Percentiles rank a stretch among this genome's conserved stretches.
Evolutionary conservation across 2,888 invertebrate species (phyloP).

Genomic region (Phasia obesa): DNA sequence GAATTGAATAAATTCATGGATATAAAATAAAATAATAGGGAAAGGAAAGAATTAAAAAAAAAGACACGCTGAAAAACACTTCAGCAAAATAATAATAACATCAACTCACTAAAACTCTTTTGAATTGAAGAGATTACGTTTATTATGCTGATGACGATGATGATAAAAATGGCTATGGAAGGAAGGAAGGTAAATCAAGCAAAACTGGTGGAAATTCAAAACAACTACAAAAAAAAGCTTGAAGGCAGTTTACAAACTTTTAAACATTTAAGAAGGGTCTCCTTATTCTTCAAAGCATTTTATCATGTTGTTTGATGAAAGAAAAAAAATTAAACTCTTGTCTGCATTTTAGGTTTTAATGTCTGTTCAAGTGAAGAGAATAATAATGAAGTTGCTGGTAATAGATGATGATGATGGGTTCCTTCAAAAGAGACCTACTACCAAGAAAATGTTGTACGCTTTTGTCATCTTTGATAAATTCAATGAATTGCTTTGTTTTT

Average conservation of each 20-base stretch:
- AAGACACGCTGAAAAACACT: conserved; percentile 1
- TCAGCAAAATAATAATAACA: conserved; percentile 62
- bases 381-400: conserved; percentile 48
- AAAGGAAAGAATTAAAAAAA: conserved; percentile 21
- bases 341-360: conserved; percentile 34
- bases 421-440: conserved; percentile 41
- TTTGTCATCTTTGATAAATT: conserved; percentile 69
- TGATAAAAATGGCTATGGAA: conserved; percentile 16
- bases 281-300: conserved; percentile 18
- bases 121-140: conserved; percentile 49
- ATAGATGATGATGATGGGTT: conserved; percentile 28
- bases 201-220: conserved; percentile 31
- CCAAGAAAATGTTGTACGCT: conserved; percentile 53
- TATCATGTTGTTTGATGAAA: conserved; percentile 4
- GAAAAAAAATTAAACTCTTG: neutral
- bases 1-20: conserved; percentile 53
- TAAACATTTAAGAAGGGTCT: neutral
- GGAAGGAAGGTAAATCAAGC: neutral
- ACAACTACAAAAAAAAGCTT: too few relatives aligned
- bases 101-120: conserved; percentile 57
- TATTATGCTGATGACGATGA: conserved; percentile 38
- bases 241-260: conserved; percentile 46
- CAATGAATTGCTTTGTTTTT: conserved; percentile 65
- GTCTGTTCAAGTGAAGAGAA: conserved; percentile 29
- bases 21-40: conserved; percentile 30